phyloP scores from a whole-genome alignment of 2,888 invertebrate species.

The Tachina lurida region DNA sequence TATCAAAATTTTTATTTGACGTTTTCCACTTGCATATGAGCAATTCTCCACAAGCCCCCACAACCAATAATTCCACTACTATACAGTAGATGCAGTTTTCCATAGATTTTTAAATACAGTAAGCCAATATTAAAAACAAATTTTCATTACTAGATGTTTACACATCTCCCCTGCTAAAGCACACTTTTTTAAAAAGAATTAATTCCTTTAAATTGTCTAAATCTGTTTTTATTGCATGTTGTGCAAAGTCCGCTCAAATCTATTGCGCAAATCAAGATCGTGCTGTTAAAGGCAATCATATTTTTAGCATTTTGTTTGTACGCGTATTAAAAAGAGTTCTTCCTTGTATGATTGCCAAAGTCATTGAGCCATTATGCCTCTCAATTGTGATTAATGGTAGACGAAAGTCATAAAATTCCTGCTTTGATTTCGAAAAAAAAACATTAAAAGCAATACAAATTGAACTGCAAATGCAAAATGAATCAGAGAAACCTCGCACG shows the following conservation, averaged over 20 bases:
- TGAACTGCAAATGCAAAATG: conserved; percentile 1
- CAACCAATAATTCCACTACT: too few relatives aligned
- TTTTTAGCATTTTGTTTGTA: not conserved
- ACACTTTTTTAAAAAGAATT: too few relatives aligned
- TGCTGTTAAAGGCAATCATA: not conserved
- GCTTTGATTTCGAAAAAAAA: not conserved
- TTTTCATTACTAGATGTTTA: too few relatives aligned
- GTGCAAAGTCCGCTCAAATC: not conserved
- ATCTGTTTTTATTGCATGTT: too few relatives aligned
- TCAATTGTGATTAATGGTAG: conserved; percentile 49
- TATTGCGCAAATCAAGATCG: not conserved
- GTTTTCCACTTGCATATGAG: too few relatives aligned
- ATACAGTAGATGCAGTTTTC: too few relatives aligned
- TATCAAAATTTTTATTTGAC: too few relatives aligned
- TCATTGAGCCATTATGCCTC: conserved; percentile 66
- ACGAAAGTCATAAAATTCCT: conserved; percentile 4
- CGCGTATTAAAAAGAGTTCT: conserved; percentile 13
- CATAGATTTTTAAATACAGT: too few relatives aligned
- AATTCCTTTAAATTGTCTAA: too few relatives aligned
- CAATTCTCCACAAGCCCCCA: too few relatives aligned
- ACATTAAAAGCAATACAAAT: not conserved
- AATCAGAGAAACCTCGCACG: conserved; percentile 10
- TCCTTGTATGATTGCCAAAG: conserved; percentile 50
- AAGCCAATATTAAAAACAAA: too few relatives aligned
- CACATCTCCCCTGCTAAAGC: too few relatives aligned